phyloP scores from a whole-genome alignment of 2,113 vertebrate genomes.

The Baryphthengus martii region DNA sequence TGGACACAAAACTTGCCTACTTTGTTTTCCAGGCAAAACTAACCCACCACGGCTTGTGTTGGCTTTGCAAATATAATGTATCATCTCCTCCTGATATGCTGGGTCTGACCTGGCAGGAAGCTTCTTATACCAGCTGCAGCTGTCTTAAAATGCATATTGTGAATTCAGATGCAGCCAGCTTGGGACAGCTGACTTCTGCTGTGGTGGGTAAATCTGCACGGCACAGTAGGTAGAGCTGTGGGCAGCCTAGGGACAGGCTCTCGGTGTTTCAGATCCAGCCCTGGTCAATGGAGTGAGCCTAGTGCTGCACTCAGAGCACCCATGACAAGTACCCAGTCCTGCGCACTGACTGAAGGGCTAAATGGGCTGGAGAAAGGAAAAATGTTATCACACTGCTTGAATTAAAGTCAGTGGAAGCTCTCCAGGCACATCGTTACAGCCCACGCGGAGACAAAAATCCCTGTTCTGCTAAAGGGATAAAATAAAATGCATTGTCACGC shows the following conservation, averaged over 20 bases:
- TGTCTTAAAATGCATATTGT: not conserved
- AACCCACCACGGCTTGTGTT: not conserved
- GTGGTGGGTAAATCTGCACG: rapidly evolving
- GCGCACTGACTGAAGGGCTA: not conserved
- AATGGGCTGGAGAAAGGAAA: not conserved
- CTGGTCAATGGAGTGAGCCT: not conserved
- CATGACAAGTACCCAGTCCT: rapidly evolving
- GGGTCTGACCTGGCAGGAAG: not conserved
- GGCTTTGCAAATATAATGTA: not conserved
- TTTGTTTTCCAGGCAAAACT: not conserved
- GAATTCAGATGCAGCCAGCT: not conserved
- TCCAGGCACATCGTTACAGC: not conserved
- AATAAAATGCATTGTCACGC: not conserved
- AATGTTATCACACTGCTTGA: slow-evolving; percentile 11
- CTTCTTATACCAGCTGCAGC: not conserved
- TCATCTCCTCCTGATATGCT: not conserved
- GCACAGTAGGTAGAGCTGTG: not conserved
- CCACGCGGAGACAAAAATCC: slow-evolving; percentile 3
- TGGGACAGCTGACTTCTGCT: not conserved
- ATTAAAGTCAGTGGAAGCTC: slow-evolving; percentile 47
- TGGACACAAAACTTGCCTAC: not conserved
- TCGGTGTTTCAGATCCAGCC: rapidly evolving
- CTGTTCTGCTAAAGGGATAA: not conserved
- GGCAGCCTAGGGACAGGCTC: not conserved
- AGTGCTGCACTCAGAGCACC: not conserved